phyloP scores from a whole-genome alignment of 37 sponge, comb jelly and placozoan genomes.

The Bolinopsis microptera region DNA sequence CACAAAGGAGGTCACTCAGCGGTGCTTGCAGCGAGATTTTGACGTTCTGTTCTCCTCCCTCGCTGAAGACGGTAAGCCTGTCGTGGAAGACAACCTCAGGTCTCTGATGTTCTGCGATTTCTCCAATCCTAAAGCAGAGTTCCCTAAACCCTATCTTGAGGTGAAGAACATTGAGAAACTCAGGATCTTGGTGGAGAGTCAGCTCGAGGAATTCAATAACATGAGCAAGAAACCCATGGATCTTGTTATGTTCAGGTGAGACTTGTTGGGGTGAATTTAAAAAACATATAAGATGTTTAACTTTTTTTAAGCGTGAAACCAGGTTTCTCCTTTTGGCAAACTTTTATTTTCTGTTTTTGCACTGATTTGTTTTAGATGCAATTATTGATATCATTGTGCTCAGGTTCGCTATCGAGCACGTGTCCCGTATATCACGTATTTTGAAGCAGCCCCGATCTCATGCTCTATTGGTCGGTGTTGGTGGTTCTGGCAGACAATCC shows the following conservation, averaged over 20 bases:
- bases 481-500: constrained; percentile 88
- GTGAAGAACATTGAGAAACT: constrained; percentile 89
- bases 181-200: constrained; percentile 84
- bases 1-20: constrained; percentile 71
- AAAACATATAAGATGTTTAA: not conserved
- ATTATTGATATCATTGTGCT: too few species aligned
- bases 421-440: constrained; percentile 87
- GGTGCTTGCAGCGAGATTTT: constrained; percentile 74
- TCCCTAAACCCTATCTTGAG: constrained; percentile 81
- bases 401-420: constrained; percentile 98
- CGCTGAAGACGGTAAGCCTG: constrained; percentile 82
- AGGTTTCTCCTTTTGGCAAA: not conserved
- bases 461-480: constrained; percentile 94
- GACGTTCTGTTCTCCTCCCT: constrained; percentile 80
- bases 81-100: constrained; percentile 84
- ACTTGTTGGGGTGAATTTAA: too few species aligned
- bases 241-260: constrained; percentile 94
- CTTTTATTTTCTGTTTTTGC: too few species aligned
- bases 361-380: too few species aligned
- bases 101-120: constrained; percentile 98
- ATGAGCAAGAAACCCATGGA: constrained; percentile 99
- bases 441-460: constrained; percentile 92
- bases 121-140: constrained; percentile 89
- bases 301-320: not conserved
- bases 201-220: constrained; percentile 94